Base-by-base conservation (phyloP, 2,797 vertebrate species). In the Scolopax rusticola region DNA sequence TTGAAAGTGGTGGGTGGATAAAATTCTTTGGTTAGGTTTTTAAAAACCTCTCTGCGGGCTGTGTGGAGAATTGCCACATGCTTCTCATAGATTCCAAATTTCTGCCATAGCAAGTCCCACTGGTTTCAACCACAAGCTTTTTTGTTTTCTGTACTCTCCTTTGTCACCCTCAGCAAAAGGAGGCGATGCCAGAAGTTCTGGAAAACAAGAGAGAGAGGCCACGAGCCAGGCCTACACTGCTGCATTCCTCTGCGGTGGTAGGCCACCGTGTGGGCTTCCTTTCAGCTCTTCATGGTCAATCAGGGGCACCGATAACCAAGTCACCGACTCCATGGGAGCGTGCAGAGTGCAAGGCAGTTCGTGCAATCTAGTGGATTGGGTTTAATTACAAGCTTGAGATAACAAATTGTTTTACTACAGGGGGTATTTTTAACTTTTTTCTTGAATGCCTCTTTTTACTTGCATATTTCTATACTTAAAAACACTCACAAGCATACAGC, bases 91-190 rank as follows among this genome's bases (percentile, higher is more conserved):
- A 98, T 97, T 97, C 97, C 96, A 97, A 98, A 99, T 99, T 98
- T 98, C 98, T 99, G 97, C 98, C 99, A 97, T 98, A 98, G 99
- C 98, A 97, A 84, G 92, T 98, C 98, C 98, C 98, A 98, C 98
- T 93, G 97, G 86, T 96, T 94, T 75, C 89, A 96, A 94, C 96
- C 96, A 97, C 97, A 97, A 98, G 91, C 93, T 97, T 97, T 98
- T 98, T 99, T 99, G 98, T 99, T 98, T 97, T 98, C 92, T 94
- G 75, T 89, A 18, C 84, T 87, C 36, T 79, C 80, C 83, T 78
- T 87, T 96, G 86, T 97, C 94, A 84, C 92, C 94, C 95, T 65
- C 64, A 93, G 96, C 90, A 78, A 95, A 76, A 9, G 13, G 33
- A 77, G 85, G 95, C 96, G 85, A 25, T 77, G 90, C 87, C 94